Evolutionary conservation across 2,113 vertebrate genomes (phyloP), one percentile per base, ranked within the genome.

Genomic region (Theristicus caerulescens): DNA sequence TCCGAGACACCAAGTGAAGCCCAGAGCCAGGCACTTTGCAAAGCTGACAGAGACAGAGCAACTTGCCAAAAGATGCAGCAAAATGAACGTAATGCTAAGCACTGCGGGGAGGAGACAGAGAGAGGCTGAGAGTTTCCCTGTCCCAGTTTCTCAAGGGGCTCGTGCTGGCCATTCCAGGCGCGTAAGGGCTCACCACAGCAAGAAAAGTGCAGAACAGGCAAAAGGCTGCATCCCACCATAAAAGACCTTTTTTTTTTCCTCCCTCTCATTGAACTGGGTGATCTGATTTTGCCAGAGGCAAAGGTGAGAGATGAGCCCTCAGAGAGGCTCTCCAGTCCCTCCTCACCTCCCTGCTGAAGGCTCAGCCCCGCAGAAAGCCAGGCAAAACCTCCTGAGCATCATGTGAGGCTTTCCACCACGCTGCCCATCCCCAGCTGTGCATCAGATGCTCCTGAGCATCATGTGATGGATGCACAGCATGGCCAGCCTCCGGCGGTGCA

Each of bases 341-440:
- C 36, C 57, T 26, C 32, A 84, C 49, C 47, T 64, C 51, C 54
- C 34, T 2, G 2, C 40, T 67, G 79, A 46, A 86, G 66, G 72
- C 66, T 91, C 38, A 93, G 79, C 78, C 57, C 61, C 16, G 2
- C 61, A 88, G 70, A 88, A 82, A 93, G 66, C 49, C 82, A 64
- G 72, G 29, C 32, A 4, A 82, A 94, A 93, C 51, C 95, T 93
- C 79, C 87, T 97, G 96, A 95, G 71, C 66, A 77, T 96, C 96
- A 96, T 93, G 93, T 97, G 97, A 97, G 71, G 78, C n/a, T 80
- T 94, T 90, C 87, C 71, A 90, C 55, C 87, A 59, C 2, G 6
- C 65, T 77, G 72, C 80, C 88, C 61, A n/a, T 88, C 54, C 81
- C 77, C 77, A 90, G 84, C 64, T 16, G 0, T 10, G 54, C 81